These are phyloP conservation scores for Bathynomus jamesi DNA, from an alignment of 1,140 invertebrate species.

Conservation along the genomic window DNA sequence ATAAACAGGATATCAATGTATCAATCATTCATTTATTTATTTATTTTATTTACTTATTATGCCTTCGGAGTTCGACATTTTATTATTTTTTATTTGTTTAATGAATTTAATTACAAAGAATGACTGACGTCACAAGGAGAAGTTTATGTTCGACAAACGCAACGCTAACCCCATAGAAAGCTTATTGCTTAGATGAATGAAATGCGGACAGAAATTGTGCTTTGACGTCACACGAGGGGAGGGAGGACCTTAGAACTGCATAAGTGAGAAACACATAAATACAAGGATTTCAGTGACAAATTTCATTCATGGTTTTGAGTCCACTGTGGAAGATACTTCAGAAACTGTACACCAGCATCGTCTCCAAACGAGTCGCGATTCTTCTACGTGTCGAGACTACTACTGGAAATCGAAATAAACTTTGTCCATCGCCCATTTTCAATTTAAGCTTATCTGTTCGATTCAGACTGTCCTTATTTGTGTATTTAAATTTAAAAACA, in stretches of 20 bases:
- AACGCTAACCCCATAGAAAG: no score
- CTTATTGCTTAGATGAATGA: background rate
- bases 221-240: background rate
- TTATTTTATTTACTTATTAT: no score
- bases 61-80: no score
- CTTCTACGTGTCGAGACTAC: background rate
- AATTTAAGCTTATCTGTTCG: background rate
- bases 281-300: background rate
- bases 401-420: background rate
- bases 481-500: background rate
- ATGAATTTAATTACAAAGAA: no score
- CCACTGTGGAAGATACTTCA: no score
- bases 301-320: background rate
- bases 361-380: no score
- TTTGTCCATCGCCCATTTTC: background rate
- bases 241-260: background rate
- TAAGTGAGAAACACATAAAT: background rate
- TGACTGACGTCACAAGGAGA: no score
- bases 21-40: no score
- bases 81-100: no score
- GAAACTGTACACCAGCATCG: no score
- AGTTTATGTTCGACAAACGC: no score
- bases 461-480: background rate
- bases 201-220: background rate
- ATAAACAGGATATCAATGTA: no score